A percentile compares a stretch with the other conserved stretches of the same genome.
These are phyloP conservation scores for Myotis planiceps DNA, from an alignment of 2,797 vertebrate species.

Conservation along the genomic window DNA sequence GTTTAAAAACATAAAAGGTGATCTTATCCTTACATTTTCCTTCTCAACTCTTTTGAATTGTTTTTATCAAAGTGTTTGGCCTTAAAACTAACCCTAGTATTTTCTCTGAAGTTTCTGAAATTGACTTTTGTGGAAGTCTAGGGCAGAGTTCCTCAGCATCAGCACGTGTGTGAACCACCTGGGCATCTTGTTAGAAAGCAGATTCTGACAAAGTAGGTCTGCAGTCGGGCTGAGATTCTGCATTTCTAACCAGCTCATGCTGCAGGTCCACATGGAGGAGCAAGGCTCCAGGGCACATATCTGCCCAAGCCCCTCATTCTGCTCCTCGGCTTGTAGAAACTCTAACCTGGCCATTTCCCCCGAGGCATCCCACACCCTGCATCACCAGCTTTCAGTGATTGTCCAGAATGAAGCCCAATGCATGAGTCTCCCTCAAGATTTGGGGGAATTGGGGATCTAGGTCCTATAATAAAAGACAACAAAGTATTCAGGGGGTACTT, in stretches of 20 bases:
- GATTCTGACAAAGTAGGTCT: background rate
- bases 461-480: background rate
- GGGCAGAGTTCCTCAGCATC: background rate
- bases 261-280: background rate
- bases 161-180: background rate
- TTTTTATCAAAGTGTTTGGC: background rate
- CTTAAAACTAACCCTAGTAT: background rate
- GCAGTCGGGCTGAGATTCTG: background rate
- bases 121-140: conserved; percentile 18
- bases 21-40: background rate
- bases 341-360: too few relatives aligned
- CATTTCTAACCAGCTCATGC: background rate
- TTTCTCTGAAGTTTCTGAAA: conserved; percentile 28
- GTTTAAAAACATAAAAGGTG: conserved; percentile 13
- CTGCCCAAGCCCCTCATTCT: background rate
- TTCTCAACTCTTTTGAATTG: background rate
- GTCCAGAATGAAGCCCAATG: background rate
- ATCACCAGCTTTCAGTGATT: background rate
- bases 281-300: background rate
- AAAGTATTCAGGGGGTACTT: background rate
- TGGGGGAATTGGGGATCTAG: background rate
- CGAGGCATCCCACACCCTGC: background rate
- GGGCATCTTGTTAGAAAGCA: background rate
- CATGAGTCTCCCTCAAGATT: background rate
- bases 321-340: background rate